Conservation (phyloP, 2,113 vertebrate species). For the Oreochromis spilurus region DNA sequence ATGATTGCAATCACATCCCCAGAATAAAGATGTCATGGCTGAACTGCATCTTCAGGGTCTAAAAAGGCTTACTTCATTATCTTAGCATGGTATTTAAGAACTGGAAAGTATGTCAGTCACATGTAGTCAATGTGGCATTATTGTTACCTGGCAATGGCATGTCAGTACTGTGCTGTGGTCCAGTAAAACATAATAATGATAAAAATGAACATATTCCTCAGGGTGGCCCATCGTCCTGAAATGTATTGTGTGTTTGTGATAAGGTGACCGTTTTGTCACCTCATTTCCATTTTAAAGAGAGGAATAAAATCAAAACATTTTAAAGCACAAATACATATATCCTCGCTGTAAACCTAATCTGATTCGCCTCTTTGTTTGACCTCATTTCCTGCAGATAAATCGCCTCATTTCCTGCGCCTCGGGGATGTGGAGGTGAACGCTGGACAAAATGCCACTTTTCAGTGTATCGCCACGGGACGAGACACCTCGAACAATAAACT, state of each 20-base stretch:
- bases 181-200: conserved; percentile 22
- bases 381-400: conserved; percentile 82
- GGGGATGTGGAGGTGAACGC: conserved; percentile 99
- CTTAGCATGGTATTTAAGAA: conserved; percentile 9
- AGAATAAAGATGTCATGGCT: conserved; percentile 57
- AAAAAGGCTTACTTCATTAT: conserved; percentile 31
- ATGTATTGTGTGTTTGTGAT: background rate
- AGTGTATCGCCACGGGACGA: conserved; percentile 94
- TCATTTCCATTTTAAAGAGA: background rate
- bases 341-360: background rate
- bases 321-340: background rate
- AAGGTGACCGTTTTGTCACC: background rate
- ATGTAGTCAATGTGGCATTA: conserved; percentile 17
- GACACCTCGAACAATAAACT: conserved; percentile 93
- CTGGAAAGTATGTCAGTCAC: background rate
- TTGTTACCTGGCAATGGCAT: conserved; percentile 30
- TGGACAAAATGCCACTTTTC: conserved; percentile 97
- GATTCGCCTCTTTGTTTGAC: background rate
- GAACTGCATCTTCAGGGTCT: conserved; percentile 23
- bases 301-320: background rate
- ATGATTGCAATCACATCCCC: conserved; percentile 61
- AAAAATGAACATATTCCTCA: conserved; percentile 20
- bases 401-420: conserved; percentile 95
- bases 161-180: background rate
- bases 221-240: background rate